Percentiles rank a stretch among this genome's conserved stretches.
phyloP scores from a whole-genome alignment of 1,140 invertebrate species.

The Sipha flava region DNA sequence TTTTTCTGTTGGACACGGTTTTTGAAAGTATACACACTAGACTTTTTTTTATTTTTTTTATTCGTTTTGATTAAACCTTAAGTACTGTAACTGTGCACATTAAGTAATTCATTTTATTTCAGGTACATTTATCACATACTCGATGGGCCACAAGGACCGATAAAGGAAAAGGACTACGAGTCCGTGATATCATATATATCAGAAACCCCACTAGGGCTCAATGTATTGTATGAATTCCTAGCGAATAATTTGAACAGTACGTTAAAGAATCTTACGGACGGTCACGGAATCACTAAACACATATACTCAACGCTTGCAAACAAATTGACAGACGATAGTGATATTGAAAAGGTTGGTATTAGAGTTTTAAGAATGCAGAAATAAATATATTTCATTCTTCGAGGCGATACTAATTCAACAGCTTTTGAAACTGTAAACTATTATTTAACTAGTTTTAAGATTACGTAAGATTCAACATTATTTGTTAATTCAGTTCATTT shows the following conservation, averaged over 20 bases:
- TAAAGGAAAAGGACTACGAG: not conserved
- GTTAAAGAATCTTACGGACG: not conserved
- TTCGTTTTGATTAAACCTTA: too few relatives aligned
- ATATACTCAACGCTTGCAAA: not conserved
- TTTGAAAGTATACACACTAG: too few relatives aligned
- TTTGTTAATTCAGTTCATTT: too few relatives aligned
- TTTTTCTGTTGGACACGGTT: too few relatives aligned
- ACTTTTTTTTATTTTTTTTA: too few relatives aligned
- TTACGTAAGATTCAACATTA: too few relatives aligned
- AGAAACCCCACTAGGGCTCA: not conserved
- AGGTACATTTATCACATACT: not conserved
- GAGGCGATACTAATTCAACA: too few relatives aligned
- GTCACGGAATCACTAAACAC: not conserved
- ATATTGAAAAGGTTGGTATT: not conserved
- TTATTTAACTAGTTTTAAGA: too few relatives aligned
- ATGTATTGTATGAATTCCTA: not conserved
- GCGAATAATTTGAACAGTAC: not conserved
- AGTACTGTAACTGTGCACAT: too few relatives aligned
- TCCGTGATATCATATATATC: not conserved
- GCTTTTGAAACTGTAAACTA: too few relatives aligned
- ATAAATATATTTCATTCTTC: too few relatives aligned
- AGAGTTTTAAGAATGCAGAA: too few relatives aligned
- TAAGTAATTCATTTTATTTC: not conserved
- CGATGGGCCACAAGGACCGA: not conserved
- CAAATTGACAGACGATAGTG: not conserved